Base-by-base conservation (phyloP, 1,140 invertebrate genomes). In the Lepidurus arcticus region DNA sequence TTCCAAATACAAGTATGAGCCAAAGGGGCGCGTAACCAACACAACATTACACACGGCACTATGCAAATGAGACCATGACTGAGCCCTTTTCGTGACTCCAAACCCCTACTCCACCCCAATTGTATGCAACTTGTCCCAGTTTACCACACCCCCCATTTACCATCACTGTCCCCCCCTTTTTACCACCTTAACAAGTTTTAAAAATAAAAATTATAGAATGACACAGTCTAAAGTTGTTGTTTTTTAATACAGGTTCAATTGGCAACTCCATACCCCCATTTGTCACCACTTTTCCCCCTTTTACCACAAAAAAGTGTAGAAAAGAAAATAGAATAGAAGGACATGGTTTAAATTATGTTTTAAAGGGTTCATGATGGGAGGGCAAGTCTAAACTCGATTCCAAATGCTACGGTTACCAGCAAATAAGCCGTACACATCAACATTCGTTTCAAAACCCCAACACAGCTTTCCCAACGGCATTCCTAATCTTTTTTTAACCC, bases 1-100 rank as follows among this genome's bases (percentile, higher is more conserved):
- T 80, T 83, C 81, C 83, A 84, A 79, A 73, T 65, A 76, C 42
- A 80, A 79, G n/a, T 44, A 26, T 75, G 65, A 75, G n/a, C 16
- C 75, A 73, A 26, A 74, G 34, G 26, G 42, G 26, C 44, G 44
- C 26, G 65, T 75, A 43, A 78, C 73, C 43, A 44, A 24, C 43
- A 76, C 75, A 44, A 21, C 43, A n/a, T 47, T 44, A 47, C 42
- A 76, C 21, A 42, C 45, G 43, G 24, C 43, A 44, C 75, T 76
- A 44, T 76, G 45, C 43, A 76, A 47, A 47, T 24, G 42, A 42
- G 75, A 76, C 11, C 13, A 53, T 44, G 43, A 43, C 76, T 53
- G 34, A 45, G 44, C 43, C n/a, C 47, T 45, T n/a, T 74, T 53
- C 43, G 74, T 44, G 47, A 42, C 43, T 44, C 6, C 47, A 16